Conservation (phyloP, 2,797 vertebrate genomes). For the Amniataba percoides region DNA sequence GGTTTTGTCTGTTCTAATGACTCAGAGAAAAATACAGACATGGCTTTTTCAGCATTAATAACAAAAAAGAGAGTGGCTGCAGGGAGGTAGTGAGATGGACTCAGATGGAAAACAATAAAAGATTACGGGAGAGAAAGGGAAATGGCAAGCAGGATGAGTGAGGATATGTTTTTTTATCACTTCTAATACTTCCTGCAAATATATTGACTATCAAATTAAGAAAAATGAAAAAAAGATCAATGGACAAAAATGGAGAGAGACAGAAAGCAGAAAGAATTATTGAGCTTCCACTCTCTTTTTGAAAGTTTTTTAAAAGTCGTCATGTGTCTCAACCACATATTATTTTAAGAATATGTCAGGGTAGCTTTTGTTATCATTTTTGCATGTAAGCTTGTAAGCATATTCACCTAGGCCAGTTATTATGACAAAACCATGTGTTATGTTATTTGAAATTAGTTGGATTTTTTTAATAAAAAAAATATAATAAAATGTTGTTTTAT, state of each 20-base stretch:
- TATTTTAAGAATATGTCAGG: conserved; percentile 2
- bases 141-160: conserved; percentile 10
- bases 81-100: neutral
- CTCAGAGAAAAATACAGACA: conserved; percentile 36
- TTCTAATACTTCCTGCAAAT: conserved; percentile 43
- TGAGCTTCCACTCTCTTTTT: neutral
- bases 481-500: neutral
- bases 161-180: conserved; percentile 11
- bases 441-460: neutral
- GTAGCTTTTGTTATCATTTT: neutral
- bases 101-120: conserved; percentile 39
- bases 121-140: conserved; percentile 23
- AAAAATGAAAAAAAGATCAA: neutral
- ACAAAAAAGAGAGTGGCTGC: conserved; percentile 32
- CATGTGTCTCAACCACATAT: neutral
- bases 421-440: neutral
- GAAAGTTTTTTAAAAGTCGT: neutral
- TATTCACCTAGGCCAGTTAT: neutral
- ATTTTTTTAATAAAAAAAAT: neutral
- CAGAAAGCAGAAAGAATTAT: conserved; percentile 1
- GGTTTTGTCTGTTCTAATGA: conserved; percentile 60
- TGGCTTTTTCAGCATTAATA: conserved; percentile 51
- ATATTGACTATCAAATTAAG: conserved; percentile 24
- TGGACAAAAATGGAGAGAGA: conserved; percentile 20
- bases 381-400: neutral